Conservation (phyloP, 2,113 vertebrate species). For the Tauraco erythrolophus region DNA sequence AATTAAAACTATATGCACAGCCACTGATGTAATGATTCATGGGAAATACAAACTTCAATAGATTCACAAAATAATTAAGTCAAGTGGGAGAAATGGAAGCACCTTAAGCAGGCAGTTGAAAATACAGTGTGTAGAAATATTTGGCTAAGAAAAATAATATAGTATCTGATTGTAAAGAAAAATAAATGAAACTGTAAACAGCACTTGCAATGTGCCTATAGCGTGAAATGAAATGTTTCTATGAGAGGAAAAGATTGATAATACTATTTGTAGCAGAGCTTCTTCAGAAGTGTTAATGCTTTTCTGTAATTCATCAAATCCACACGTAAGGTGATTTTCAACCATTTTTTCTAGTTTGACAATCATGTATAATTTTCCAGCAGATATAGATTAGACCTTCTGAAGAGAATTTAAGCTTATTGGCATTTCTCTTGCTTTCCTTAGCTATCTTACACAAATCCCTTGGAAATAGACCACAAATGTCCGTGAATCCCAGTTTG, state of each 20-base stretch:
- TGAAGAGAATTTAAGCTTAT: neutral
- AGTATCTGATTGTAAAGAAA: neutral
- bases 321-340: neutral
- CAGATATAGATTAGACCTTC: neutral
- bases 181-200: neutral
- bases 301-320: slow-evolving; percentile 6
- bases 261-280: neutral
- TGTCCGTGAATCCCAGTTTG: neutral
- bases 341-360: neutral
- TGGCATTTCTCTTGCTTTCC: neutral
- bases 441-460: neutral
- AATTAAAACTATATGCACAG: neutral
- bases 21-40: neutral
- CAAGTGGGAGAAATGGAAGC: neutral
- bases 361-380: neutral
- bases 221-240: neutral
- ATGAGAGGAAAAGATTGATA: neutral
- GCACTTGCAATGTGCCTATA: neutral
- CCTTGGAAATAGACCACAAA: slow-evolving; percentile 5
- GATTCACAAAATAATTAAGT: neutral
- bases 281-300: neutral
- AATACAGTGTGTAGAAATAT: neutral
- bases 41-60: neutral
- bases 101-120: neutral
- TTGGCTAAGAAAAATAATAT: neutral